Evolutionary conservation across 2,888 invertebrate species (phyloP).

Genomic region (Conomelus anceps): DNA sequence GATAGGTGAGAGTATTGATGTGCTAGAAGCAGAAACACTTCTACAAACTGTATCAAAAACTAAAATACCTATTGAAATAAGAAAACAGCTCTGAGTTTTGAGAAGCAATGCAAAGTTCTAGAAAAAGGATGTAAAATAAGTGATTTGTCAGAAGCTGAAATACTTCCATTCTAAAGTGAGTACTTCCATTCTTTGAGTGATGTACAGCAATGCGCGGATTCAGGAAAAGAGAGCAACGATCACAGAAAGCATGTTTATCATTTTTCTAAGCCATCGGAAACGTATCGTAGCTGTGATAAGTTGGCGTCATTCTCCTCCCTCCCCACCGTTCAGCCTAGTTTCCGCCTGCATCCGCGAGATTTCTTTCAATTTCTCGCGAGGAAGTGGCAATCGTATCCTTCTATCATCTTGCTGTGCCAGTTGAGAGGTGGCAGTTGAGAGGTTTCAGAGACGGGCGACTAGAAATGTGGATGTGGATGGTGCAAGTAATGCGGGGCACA

Average conservation of each 20-base stretch:
- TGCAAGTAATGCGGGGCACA: conserved; percentile 1
- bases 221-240: background rate
- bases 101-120: background rate
- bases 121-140: background rate
- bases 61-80: background rate
- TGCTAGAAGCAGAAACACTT: background rate
- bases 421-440: too few species aligned
- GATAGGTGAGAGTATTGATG: background rate
- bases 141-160: too few species aligned
- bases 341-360: background rate
- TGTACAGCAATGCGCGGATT: background rate
- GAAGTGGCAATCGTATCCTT: background rate
- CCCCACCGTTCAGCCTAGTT: too few species aligned
- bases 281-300: background rate
- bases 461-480: background rate
- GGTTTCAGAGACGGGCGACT: background rate
- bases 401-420: background rate
- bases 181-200: too few species aligned
- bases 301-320: too few species aligned
- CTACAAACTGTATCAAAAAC: background rate
- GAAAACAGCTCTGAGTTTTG: background rate
- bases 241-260: background rate
- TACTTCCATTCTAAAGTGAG: too few species aligned
- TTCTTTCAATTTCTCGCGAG: background rate
- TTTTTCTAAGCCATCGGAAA: background rate